Base-by-base conservation (phyloP, 2,888 invertebrate genomes). In the Hydroisotoma schaefferi region DNA sequence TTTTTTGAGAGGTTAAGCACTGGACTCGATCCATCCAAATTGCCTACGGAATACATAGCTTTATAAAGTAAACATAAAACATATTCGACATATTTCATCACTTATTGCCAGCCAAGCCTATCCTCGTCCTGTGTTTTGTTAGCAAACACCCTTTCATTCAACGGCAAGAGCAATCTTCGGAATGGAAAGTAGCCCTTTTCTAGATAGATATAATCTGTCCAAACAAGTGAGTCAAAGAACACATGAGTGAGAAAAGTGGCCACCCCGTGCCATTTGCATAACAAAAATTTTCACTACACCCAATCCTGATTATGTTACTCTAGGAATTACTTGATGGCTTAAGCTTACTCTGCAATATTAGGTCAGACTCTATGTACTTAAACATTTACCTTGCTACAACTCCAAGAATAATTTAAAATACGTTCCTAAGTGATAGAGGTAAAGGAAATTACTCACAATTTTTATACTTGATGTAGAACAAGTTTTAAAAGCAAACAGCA, bases 1-100 rank as follows among this genome's bases (percentile, higher is more conserved):
- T 89, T 90, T 80, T 93, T 93, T 57, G 93, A 92, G 61, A 94
- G 82, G 80, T 93, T 93, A 74, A 93, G 80, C 71, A 93, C 91
- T 65, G 93, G 93, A 85, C 92, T 93, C 81, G 90, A 90, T 57
- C 89, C 88, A 74, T 87, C 88, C 68, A 91, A 89, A 63, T 91
- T 91, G 73, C 87, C 88, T 87, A 81, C 72, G 80, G n/a, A 25
- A 48, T 57, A 26, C 15, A 18, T 37, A 2, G n/a, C 15, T 10
- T 18, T 18, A 20, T 40, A 40, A 8, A 33, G 15, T 53, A 53
- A 38, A 38, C 23, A 38, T 38, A 37, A 43, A 28, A 20, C 28
- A 15, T 20, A 18, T 26, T 54, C 54, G 46, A 55, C 55, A 55
- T 29, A 55, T 46, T 55, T 46, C 44, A 6, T 23, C 48, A 38